Evolutionary conservation across 1,140 invertebrate genomes (phyloP).

Genomic region (Cataglyphis hispanica): DNA sequence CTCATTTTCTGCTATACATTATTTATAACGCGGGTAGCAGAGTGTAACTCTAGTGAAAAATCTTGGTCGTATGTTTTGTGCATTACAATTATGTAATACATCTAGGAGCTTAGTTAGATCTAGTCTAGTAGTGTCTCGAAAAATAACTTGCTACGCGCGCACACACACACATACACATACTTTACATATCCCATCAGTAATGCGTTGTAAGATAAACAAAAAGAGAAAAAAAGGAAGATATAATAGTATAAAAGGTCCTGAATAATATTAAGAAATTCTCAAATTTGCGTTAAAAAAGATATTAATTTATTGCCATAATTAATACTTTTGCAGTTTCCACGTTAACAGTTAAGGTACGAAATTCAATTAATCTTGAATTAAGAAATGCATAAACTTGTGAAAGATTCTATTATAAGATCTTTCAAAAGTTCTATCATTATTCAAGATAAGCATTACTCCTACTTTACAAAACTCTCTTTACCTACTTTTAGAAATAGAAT

Average conservation of each 20-base stretch:
- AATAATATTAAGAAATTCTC: not conserved
- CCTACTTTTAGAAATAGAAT: not conserved
- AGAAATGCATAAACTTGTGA: not conserved
- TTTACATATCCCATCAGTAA: not conserved
- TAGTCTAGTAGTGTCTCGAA: not conserved
- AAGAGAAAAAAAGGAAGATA: not conserved
- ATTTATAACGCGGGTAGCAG: conserved; percentile 40
- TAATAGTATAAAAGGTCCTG: not conserved
- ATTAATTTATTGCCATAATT: not conserved
- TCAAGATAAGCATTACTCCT: not conserved
- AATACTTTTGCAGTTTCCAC: not conserved
- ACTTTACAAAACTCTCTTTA: not conserved
- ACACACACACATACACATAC: not conserved
- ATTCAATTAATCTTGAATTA: conserved; percentile 15
- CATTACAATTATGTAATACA: conserved; percentile 39
- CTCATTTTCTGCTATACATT: conserved; percentile 32
- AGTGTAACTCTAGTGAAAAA: conserved; percentile 29
- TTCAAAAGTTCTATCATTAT: not conserved
- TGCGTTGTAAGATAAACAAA: not conserved
- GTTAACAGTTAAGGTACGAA: not conserved
- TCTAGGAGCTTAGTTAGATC: conserved; percentile 4
- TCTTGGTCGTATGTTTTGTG: conserved; percentile 9
- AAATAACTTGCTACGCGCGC: not conserved
- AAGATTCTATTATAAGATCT: conserved; percentile 22
- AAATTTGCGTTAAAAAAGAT: not conserved